A percentile compares a stretch with the other conserved stretches of the same genome.
Evolutionary conservation across 2,113 vertebrate genomes (phyloP).

Genomic region (Antechinus stuartii): DNA sequence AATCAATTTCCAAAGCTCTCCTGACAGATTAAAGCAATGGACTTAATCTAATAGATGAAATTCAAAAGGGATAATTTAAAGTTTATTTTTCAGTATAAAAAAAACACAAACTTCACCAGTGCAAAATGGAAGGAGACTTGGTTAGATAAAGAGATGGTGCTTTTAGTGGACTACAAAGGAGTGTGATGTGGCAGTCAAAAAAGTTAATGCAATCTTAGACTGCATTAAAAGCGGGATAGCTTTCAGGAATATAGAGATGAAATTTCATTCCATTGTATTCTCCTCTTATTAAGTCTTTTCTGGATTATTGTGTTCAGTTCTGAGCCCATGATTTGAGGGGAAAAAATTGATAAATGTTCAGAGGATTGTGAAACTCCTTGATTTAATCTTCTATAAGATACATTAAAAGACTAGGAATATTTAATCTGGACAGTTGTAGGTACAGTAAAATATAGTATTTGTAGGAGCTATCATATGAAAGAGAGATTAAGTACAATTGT

Average conservation of each 20-base stretch:
- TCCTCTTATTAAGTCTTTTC: background rate
- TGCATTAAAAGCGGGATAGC: background rate
- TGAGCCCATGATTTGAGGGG: background rate
- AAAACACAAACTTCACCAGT: background rate
- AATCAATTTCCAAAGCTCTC: background rate
- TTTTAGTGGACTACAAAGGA: background rate
- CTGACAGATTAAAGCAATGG: background rate
- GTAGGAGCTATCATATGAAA: background rate
- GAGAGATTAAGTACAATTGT: background rate
- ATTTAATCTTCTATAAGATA: background rate
- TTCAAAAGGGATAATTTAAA: background rate
- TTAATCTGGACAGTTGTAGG: background rate
- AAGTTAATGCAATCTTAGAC: background rate
- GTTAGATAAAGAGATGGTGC: background rate
- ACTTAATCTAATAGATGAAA: background rate
- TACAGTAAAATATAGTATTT: background rate
- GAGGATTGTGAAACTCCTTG: background rate
- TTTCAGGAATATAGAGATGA: background rate
- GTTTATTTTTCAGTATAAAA: background rate
- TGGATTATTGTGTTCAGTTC: background rate
- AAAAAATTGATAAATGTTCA: background rate
- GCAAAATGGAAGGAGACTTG: background rate
- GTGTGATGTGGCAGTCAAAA: background rate
- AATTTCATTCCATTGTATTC: background rate
- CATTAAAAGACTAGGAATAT: background rate